Evolutionary conservation across 2,113 vertebrate genomes (phyloP), one percentile per base, ranked within the genome.

Genomic region (Urocynchramus pylzowi): DNA sequence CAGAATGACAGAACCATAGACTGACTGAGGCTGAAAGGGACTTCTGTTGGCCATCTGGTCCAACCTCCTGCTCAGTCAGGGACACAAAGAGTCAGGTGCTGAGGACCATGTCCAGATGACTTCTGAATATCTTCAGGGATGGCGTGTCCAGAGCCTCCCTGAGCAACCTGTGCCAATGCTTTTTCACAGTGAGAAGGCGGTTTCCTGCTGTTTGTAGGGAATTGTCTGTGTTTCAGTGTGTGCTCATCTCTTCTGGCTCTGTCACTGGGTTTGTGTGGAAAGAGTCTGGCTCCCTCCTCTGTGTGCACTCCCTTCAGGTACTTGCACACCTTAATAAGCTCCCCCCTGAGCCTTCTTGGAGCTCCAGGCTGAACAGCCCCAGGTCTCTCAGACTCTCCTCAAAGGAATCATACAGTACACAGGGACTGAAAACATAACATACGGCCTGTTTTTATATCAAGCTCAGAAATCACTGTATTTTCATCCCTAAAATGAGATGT

Each of bases 21-120:
- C 7, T 20, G 33, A 10, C 8, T 44, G 41, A 50, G 22, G 16
- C 8, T 71, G 22, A 39, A 67, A 57, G 21, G 7, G 24, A 8
- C 9, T 1, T 56, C 41, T 44, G 12, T 7, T 70, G 13, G 27
- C 45, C 10, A 16, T 13, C 33, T 73, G 6, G 13, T 45, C 31
- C 16, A 78, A 45, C 1, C 3, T 7, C 1, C 3, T 23, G 7
- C 20, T 74, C 47, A 20, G 2, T 2, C 28, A 59, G 14, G 44
- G 5, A 1, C 35, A 56, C 6, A 2, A 24, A 54, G 19, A 77
- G 23, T 5, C 15, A 16, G 26, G 16, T 53, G 10, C 19, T 8
- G 41, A 68, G 68, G 22, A 9, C 30, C 10, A 17, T 11, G 13
- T 24, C 33, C 11, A 6, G 47, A 5, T 3, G 8, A 37, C 3